Evolutionary conservation across 2,113 vertebrate genomes (phyloP), one percentile per base, ranked within the genome.

Genomic region (Phrynosoma blainvillii): DNA sequence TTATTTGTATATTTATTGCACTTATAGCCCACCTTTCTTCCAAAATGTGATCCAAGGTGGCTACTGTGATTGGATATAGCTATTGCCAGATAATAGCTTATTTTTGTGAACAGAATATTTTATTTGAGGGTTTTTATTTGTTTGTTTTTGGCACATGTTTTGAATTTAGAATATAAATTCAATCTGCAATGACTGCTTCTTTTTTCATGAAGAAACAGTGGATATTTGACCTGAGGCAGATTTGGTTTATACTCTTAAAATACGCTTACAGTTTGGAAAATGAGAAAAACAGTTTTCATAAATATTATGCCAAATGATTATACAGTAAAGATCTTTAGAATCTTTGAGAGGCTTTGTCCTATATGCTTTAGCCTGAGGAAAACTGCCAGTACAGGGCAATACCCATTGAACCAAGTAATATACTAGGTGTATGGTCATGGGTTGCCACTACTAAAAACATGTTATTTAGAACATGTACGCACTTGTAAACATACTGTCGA

Each of bases 401-500:
- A 62, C 40, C 62, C 75, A 36, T 42, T 86, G 84, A 79, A 86
- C 76, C 42, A 78, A 62, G 75, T 68, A 79, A 86, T 68, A 78
- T 77, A 42, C 75, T 11, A 18, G 75, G 62, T 32, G 40, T 36
- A 65, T 70, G 84, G 76, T 79, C 84, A 79, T 86, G 84, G 84
- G 84, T 86, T 86, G 84, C 75, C 84, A 79, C n/a, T 30, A 52
- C 30, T 86, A 68, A 86, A 85, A 86, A 32, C 84, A 70, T 79
- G 84, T 52, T 86, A 86, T 79, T 86, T 86, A 79, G 84, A 68
- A 68, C 84, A 86, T 86, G 84, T 68, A 79, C 75, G 18, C 40
- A 79, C 84, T 86, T 86, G 84, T 86, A 86, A 86, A 86, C 84
- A 86, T 86, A 62, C 84, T 70, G 62, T 62, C n/a, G 59, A 77